Evolutionary conservation across 2,888 invertebrate species (phyloP), one percentile per base, ranked within the genome.

Genomic region (Aleiodes leptofemur): DNA sequence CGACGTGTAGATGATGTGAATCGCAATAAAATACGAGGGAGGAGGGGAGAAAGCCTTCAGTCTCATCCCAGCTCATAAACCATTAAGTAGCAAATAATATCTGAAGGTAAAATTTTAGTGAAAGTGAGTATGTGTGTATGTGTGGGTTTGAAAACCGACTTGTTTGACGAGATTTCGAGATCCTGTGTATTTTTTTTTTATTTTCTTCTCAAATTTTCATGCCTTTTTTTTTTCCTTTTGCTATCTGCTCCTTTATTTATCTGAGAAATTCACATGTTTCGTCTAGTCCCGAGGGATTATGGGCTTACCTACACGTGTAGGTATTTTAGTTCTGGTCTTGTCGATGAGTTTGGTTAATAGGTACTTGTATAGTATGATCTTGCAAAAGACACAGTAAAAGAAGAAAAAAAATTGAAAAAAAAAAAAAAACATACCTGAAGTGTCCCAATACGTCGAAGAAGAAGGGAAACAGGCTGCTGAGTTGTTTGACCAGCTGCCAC

Each of bases 401-500:
- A 9, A 56, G 55, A 13, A 53, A 72, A 66, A 56, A 13, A 56
- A 51, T 38, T 74, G n/a, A 73, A 72, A 73, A 9, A 9, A 43
- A 9, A 43, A 7, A 43, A 8, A 11, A 43, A 43, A 9, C 9
- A 77, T 75, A 74, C 73, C 70, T 70, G 78, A 74, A 68, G 53
- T 61, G 53, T 75, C 72, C 68, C 57, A 72, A 76, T 57, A 73
- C 61, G 61, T 68, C 69, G 29, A 73, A 77, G 77, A 81, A 83
- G 79, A 82, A 72, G 78, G 81, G 81, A 83, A 61, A 82, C 84
- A 82, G 83, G 82, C 84, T 84, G 79, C 78, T 77, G 81, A 84
- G 84, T 83, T 84, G 84, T 84, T 84, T 84, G 83, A 84, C 84
- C 84, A 84, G 84, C 83, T 84, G 84, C 82, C 76, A 76, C 80